Percentiles rank a stretch among this genome's conserved stretches.
Evolutionary conservation across 1,140 invertebrate genomes (phyloP).

Genomic region (Lasioglossum albipes): DNA sequence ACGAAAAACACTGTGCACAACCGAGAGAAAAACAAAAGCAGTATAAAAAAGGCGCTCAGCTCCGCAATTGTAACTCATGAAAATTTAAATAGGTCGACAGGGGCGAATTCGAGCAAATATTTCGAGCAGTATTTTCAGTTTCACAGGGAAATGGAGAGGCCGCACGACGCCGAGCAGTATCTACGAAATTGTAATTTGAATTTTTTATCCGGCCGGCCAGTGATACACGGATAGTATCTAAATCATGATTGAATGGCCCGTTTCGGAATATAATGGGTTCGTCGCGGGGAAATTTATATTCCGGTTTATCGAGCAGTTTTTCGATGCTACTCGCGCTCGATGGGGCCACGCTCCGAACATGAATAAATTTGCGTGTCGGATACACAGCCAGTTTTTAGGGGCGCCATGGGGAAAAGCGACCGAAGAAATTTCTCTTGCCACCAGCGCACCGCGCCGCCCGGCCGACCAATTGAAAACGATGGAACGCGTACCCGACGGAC

Average conservation of each 20-base stretch:
- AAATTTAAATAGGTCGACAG: background rate
- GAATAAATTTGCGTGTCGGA: background rate
- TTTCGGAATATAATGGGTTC: conserved; percentile 46
- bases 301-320: conserved; percentile 38
- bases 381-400: background rate
- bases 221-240: conserved; percentile 32
- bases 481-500: background rate
- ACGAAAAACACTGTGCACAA: too few relatives aligned
- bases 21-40: too few relatives aligned
- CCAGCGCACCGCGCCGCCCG: too few relatives aligned
- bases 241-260: conserved; percentile 24
- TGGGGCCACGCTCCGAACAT: conserved; percentile 3
- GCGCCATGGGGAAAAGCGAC: too few relatives aligned
- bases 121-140: background rate
- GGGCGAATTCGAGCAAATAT: background rate
- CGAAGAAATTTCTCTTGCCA: background rate
- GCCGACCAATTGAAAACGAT: background rate
- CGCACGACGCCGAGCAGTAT: background rate
- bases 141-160: background rate
- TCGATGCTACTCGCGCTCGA: conserved; percentile 23
- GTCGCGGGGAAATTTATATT: conserved; percentile 41
- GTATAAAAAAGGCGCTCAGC: too few relatives aligned
- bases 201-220: conserved; percentile 26
- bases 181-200: conserved; percentile 20
- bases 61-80: background rate